phyloP scores from a whole-genome alignment of 2,797 vertebrate species.

The Spatula clypeata region DNA sequence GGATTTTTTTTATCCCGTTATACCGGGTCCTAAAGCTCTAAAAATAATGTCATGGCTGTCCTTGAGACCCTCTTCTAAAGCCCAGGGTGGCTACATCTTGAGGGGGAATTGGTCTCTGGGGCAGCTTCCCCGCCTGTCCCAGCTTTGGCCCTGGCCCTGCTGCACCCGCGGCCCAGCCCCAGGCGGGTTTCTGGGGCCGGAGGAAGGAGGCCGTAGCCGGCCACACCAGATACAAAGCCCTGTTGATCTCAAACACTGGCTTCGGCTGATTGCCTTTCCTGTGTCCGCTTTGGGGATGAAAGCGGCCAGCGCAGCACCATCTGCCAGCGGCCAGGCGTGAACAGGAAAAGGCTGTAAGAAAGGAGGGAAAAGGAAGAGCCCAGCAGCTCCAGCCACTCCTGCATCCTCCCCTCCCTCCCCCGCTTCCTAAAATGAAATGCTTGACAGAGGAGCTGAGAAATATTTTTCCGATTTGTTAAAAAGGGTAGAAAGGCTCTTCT shows the following conservation, averaged over 20 bases:
- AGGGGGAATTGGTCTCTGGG: fast-evolving
- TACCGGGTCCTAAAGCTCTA: background rate
- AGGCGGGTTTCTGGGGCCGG: background rate
- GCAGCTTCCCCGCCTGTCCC: background rate
- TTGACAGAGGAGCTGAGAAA: background rate
- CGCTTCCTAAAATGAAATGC: constrained; percentile 1
- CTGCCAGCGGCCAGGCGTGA: background rate
- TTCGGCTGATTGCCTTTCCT: background rate
- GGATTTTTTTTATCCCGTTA: too few species aligned
- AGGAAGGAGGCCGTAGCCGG: background rate
- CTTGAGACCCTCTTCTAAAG: background rate
- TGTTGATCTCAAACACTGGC: background rate
- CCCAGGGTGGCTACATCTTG: fast-evolving
- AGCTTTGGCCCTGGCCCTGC: background rate
- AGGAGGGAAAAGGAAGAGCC: constrained; percentile 33
- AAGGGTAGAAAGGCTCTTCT: background rate
- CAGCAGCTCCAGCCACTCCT: background rate
- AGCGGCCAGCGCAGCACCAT: background rate
- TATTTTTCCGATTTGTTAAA: background rate
- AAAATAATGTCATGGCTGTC: background rate
- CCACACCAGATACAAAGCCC: background rate
- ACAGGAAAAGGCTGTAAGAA: background rate
- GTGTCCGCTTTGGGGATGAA: background rate
- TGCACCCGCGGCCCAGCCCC: background rate
- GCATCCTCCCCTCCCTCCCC: constrained; percentile 7